These are phyloP conservation scores for Drosophila dives DNA, from an alignment of 2,888 invertebrate species.

Conservation along the genomic window DNA sequence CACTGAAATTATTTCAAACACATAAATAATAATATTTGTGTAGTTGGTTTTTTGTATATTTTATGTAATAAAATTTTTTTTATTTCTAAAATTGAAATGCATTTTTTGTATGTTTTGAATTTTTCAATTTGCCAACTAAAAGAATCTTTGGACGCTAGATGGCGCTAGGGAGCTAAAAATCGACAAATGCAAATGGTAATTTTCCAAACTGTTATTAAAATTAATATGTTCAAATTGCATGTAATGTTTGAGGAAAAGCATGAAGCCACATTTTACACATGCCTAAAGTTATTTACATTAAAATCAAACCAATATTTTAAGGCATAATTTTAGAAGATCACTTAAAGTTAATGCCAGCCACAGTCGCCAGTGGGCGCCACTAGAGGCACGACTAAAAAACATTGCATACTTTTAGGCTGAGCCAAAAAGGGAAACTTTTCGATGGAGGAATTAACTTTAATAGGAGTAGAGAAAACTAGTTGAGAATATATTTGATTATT, in stretches of 20 bases:
- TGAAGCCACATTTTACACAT: background rate
- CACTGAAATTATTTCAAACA: background rate
- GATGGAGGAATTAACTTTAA: no score
- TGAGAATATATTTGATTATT: background rate
- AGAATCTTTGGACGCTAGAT: background rate
- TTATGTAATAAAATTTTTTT: conserved; percentile 10
- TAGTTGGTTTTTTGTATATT: conserved; percentile 6
- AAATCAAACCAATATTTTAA: background rate
- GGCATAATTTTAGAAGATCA: background rate
- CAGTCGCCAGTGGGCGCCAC: background rate
- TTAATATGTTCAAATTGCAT: background rate
- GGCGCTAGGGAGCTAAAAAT: background rate
- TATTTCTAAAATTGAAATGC: background rate
- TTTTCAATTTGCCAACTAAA: background rate
- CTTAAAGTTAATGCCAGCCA: background rate
- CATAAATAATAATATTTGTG: background rate
- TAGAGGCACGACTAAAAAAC: no score
- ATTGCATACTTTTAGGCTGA: conserved; percentile 33
- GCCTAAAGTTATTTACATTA: background rate
- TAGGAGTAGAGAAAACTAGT: background rate
- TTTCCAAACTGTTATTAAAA: background rate
- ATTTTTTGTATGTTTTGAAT: background rate
- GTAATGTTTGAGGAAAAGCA: background rate
- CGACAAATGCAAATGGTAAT: background rate
- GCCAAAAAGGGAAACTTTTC: background rate